Evolutionary conservation across 2,113 vertebrate genomes (phyloP).

Genomic region (Nothocercus julius): DNA sequence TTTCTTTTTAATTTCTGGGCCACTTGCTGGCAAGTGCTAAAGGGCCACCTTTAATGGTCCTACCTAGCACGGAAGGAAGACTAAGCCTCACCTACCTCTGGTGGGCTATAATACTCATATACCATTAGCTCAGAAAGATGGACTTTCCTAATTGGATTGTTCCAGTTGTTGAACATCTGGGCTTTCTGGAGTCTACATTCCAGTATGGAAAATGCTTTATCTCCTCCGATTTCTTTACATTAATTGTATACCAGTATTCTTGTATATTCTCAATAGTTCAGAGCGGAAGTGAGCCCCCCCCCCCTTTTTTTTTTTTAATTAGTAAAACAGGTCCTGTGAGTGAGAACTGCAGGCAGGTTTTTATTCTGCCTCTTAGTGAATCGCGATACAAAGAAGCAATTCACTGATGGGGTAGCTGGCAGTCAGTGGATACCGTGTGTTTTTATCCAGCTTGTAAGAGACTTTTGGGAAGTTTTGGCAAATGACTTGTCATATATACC

Average conservation of each 20-base stretch:
- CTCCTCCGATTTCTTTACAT: background rate
- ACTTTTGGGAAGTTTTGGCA: background rate
- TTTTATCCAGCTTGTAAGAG: background rate
- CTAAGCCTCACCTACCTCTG: background rate
- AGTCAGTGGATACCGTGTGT: background rate
- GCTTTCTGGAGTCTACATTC: background rate
- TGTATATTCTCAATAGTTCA: background rate
- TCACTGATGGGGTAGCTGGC: no score
- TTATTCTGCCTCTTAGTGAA: no score
- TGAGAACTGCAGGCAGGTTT: background rate
- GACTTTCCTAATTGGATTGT: background rate
- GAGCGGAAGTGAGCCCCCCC: background rate
- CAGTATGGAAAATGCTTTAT: background rate
- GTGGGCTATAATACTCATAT: background rate
- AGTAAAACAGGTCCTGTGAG: no score
- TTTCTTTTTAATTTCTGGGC: background rate
- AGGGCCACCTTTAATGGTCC: background rate
- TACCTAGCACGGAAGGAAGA: background rate
- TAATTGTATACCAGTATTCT: no score
- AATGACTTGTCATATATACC: background rate
- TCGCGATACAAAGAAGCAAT: no score
- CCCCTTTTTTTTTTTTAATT: background rate
- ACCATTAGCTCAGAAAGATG: no score
- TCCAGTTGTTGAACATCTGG: background rate
- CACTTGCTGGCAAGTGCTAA: background rate